phyloP scores from a whole-genome alignment of 2,113 vertebrate genomes.

The Nematolebias whitei region DNA sequence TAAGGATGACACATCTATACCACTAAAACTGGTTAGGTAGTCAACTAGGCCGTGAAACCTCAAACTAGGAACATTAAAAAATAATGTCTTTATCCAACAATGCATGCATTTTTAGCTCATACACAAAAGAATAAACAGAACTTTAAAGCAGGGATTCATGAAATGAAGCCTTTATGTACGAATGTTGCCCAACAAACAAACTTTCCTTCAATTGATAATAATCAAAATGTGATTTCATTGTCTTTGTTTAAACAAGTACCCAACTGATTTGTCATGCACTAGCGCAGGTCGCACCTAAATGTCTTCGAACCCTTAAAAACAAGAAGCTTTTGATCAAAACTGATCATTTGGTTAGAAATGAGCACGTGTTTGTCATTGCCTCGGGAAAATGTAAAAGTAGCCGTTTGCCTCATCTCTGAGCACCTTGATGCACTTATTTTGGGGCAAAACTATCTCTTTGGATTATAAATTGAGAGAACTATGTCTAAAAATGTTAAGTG shows the following conservation, averaged over 20 bases:
- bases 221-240: conserved; percentile 44
- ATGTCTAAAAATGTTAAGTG: conserved; percentile 30
- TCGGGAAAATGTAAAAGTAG: conserved; percentile 39
- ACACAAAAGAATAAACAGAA: conserved; percentile 37
- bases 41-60: conserved; percentile 57
- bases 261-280: conserved; percentile 69
- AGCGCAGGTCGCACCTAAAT: conserved; percentile 36
- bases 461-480: conserved; percentile 28
- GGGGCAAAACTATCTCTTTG: conserved; percentile 59
- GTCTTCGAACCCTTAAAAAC: conserved; percentile 49
- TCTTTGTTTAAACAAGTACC: conserved; percentile 33
- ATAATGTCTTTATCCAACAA: conserved; percentile 30
- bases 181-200: conserved; percentile 35
- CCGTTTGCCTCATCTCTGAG: conserved; percentile 1
- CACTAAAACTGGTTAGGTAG: conserved; percentile 73
- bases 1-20: conserved; percentile 52
- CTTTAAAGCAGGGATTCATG: conserved; percentile 53
- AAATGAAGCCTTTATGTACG: conserved; percentile 42
- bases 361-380: not conserved
- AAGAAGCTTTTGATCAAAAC: not conserved
- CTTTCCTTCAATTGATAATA: conserved; percentile 25
- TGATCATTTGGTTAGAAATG: conserved; percentile 5
- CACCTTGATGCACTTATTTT: conserved; percentile 1
- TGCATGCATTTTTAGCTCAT: conserved; percentile 24
- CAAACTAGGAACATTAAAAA: conserved; percentile 42